Conservation (phyloP, 1,140 invertebrate genomes). For the Oncopeltus fasciatus region DNA sequence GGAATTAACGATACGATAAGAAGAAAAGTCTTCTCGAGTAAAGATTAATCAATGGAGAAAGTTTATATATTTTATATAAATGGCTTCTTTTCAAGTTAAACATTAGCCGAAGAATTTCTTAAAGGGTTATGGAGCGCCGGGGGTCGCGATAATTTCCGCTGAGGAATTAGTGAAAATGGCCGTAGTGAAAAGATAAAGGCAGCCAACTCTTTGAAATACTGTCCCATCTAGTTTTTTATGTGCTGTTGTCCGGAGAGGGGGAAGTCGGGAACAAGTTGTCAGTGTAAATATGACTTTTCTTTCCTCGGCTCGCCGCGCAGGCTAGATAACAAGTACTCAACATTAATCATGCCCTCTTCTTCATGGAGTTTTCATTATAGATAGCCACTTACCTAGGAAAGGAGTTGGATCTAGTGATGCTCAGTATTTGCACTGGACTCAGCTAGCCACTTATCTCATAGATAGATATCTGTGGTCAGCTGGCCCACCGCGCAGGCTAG, state of each 20-base stretch:
- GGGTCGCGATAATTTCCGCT: constrained; percentile 1
- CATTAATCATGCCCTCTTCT: constrained; percentile 18
- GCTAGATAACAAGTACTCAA: constrained; percentile 17
- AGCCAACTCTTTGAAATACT: constrained; percentile 20
- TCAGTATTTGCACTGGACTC: no score
- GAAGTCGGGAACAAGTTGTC: constrained; percentile 14
- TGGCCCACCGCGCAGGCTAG: no score
- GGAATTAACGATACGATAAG: no score
- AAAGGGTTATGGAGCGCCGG: constrained; percentile 3
- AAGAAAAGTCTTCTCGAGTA: no score
- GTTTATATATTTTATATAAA: background rate
- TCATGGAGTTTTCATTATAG: constrained; percentile 15
- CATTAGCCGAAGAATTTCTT: background rate
- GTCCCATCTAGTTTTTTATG: constrained; percentile 18
- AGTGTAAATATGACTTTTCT: constrained; percentile 21
- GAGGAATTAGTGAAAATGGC: constrained; percentile 20
- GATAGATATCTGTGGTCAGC: no score
- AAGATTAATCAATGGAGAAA: no score
- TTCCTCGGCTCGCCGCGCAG: constrained; percentile 10
- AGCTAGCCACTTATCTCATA: no score
- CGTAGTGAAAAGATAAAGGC: constrained; percentile 19
- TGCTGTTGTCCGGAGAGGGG: background rate
- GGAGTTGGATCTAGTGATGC: no score
- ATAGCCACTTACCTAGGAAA: no score
- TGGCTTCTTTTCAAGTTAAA: constrained; percentile 2